phyloP scores from a whole-genome alignment of 2,797 vertebrate species.

The Molossus alvarezi region DNA sequence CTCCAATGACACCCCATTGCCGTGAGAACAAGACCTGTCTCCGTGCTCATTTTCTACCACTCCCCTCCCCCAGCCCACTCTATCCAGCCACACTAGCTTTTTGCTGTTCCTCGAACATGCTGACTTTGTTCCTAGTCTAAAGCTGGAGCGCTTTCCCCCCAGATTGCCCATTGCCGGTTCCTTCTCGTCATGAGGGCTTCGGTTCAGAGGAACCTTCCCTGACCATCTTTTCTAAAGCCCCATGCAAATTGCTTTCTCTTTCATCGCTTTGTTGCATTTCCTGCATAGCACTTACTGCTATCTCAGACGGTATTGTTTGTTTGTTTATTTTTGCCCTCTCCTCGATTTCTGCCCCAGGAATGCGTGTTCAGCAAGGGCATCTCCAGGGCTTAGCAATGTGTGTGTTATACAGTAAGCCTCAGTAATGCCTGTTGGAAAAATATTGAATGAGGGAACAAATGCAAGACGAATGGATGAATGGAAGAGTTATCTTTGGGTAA shows the following conservation, averaged over 20 bases:
- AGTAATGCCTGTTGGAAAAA: neutral
- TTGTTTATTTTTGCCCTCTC: neutral
- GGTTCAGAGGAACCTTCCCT: neutral
- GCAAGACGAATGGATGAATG: neutral
- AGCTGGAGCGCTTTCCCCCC: neutral
- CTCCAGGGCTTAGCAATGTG: neutral
- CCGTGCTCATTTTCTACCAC: neutral
- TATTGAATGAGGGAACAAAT: neutral
- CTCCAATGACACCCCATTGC: neutral
- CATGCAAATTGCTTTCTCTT: neutral
- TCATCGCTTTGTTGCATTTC: neutral
- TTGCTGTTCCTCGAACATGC: neutral
- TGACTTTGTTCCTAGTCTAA: neutral
- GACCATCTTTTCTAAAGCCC: neutral
- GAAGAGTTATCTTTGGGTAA: neutral
- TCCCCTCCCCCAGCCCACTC: neutral
- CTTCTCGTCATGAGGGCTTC: neutral
- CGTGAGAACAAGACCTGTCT: neutral
- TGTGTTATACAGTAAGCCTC: no score
- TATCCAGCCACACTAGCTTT: neutral
- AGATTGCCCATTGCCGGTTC: fast-evolving
- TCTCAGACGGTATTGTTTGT: neutral
- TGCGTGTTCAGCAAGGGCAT: neutral
- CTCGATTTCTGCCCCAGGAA: no score
- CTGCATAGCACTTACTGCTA: neutral